These are phyloP conservation scores for Chauna torquata DNA, from an alignment of 2,113 vertebrate genomes.

Conservation along the genomic window DNA sequence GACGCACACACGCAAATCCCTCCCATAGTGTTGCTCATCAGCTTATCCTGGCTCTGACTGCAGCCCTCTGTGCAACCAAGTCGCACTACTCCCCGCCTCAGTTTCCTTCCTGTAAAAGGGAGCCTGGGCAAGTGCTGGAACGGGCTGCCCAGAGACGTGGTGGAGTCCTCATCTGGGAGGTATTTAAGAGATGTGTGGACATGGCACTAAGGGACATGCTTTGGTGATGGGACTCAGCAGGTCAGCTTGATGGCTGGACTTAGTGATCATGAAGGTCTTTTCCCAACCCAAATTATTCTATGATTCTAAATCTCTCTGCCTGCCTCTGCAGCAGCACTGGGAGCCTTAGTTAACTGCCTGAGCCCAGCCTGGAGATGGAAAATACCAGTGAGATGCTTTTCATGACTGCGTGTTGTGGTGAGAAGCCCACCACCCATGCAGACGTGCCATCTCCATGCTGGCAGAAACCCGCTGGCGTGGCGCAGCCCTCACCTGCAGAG, in stretches of 20 bases:
- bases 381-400: neutral
- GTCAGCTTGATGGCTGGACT: neutral
- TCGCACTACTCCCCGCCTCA: neutral
- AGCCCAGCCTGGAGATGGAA: neutral
- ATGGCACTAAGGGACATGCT: neutral
- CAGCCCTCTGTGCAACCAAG: neutral
- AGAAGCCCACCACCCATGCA: neutral
- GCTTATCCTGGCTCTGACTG: neutral
- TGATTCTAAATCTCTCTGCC: neutral
- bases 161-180: neutral
- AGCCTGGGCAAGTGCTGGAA: neutral
- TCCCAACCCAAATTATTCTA: no score
- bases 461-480: neutral
- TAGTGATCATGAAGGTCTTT: neutral
- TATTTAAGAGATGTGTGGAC: neutral
- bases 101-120: neutral
- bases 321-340: fast-evolving
- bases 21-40: fast-evolving
- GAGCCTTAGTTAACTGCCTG: fast-evolving
- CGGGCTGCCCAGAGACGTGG: neutral
- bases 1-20: neutral
- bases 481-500: slow-evolving; percentile 85
- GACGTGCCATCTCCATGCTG: fast-evolving
- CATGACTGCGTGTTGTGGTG: neutral
- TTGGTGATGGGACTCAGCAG: neutral